A percentile compares a stretch with the other conserved stretches of the same genome.
Evolutionary conservation across 2,888 invertebrate genomes (phyloP).

Genomic region (Gerris lacustris): DNA sequence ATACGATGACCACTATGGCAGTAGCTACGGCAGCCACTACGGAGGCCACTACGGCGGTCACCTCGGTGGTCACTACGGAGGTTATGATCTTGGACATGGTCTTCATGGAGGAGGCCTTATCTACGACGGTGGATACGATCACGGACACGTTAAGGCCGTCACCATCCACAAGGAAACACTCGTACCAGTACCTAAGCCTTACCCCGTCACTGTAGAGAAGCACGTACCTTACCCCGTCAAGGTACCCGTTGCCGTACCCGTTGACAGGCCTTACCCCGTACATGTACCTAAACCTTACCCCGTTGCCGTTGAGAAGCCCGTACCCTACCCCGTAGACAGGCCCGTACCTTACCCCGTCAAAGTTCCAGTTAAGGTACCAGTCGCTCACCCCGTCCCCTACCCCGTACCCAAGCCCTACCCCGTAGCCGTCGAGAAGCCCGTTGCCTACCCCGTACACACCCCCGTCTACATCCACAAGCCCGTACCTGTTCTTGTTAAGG

Average conservation of each 20-base stretch:
- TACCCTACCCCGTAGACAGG: constrained; percentile 41
- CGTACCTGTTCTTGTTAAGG: constrained; percentile 37
- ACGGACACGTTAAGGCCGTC: constrained; percentile 31
- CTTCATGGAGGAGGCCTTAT: constrained; percentile 23
- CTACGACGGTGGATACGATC: constrained; percentile 33
- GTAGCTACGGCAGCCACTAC: neutral
- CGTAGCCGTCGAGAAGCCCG: constrained; percentile 37
- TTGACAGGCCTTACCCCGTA: constrained; percentile 36
- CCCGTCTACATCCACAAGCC: constrained; percentile 48
- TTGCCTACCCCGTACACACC: constrained; percentile 41
- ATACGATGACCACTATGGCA: constrained; percentile 16
- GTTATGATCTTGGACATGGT: constrained; percentile 32
- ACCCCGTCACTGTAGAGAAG: constrained; percentile 42
- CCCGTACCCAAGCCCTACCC: constrained; percentile 38
- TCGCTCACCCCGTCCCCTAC: constrained; percentile 32
- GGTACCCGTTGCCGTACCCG: constrained; percentile 36
- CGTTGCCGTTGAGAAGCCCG: constrained; percentile 38
- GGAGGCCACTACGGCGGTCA: constrained; percentile 20
- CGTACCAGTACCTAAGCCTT: constrained; percentile 43
- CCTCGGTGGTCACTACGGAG: constrained; percentile 29
- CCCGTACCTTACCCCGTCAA: constrained; percentile 38
- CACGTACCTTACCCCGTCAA: constrained; percentile 38
- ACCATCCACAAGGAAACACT: constrained; percentile 41
- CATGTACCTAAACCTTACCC: constrained; percentile 37
- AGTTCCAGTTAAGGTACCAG: constrained; percentile 31